A percentile compares a stretch with the other conserved stretches of the same genome.
Evolutionary conservation across 2,888 invertebrate species (phyloP).

Genomic region (Tridacna crocea): DNA sequence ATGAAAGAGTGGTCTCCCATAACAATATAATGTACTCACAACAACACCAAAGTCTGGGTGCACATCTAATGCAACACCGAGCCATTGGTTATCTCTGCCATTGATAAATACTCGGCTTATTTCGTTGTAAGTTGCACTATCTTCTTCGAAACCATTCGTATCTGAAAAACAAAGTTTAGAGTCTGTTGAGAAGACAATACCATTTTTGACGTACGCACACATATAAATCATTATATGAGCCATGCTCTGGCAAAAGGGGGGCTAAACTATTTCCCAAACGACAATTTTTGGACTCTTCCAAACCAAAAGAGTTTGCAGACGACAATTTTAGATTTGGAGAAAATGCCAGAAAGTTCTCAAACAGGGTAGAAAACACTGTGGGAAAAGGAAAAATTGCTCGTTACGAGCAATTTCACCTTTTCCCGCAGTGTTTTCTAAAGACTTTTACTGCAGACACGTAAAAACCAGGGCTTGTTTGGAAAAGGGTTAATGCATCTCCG

Average conservation of each 20-base stretch:
- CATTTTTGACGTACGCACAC: not conserved
- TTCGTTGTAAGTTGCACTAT: constrained; percentile 30
- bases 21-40: constrained; percentile 31
- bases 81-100: constrained; percentile 55
- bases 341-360: too few relatives aligned
- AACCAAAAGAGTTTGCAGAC: too few relatives aligned
- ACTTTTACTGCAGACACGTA: too few relatives aligned
- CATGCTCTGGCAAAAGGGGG: not conserved
- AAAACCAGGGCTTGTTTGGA: too few relatives aligned
- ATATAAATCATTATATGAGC: not conserved
- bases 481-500: not conserved
- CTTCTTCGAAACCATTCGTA: not conserved
- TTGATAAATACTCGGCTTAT: constrained; percentile 31
- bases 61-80: constrained; percentile 52
- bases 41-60: constrained; percentile 41
- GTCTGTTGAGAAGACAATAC: not conserved
- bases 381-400: too few relatives aligned
- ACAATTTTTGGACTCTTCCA: too few relatives aligned
- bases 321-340: too few relatives aligned
- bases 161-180: constrained; percentile 2
- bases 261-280: too few relatives aligned
- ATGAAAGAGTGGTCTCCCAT: too few relatives aligned
- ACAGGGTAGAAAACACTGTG: too few relatives aligned
- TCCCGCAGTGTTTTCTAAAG: too few relatives aligned
- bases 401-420: too few relatives aligned